phyloP scores from a whole-genome alignment of 2,113 vertebrate genomes.

The Pyxicephalus adspersus region DNA sequence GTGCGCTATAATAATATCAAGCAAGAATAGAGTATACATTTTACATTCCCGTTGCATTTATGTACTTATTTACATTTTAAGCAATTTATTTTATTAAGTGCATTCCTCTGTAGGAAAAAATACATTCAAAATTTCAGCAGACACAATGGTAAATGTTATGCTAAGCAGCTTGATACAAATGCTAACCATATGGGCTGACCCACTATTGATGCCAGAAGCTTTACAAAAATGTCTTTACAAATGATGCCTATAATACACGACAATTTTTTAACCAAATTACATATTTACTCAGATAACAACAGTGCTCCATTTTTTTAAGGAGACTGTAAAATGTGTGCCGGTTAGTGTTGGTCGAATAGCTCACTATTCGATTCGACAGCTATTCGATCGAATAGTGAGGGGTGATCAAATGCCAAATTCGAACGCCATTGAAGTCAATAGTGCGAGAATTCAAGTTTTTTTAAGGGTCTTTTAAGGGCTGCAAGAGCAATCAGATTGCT shows the following conservation, averaged over 20 bases:
- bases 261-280: slow-evolving; percentile 1
- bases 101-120: neutral
- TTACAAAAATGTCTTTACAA: neutral
- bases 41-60: no score
- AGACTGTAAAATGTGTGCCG: neutral
- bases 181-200: slow-evolving; percentile 10
- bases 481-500: no score
- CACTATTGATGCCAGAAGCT: slow-evolving; percentile 7
- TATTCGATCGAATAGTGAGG: no score
- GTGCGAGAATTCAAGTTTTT: no score
- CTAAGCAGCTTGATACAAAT: slow-evolving; percentile 7
- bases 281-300: neutral
- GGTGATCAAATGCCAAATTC: no score
- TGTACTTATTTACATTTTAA: neutral
- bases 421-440: no score
- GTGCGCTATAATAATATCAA: no score
- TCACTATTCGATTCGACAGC: no score
- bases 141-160: neutral
- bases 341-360: no score
- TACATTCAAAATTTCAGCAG: neutral
- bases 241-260: neutral
- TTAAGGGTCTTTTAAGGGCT: no score
- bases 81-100: neutral
- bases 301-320: neutral
- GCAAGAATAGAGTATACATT: no score